These are phyloP conservation scores for Probaryconus sp. DNA, from an alignment of 1,140 invertebrate genomes.

Conservation along the genomic window DNA sequence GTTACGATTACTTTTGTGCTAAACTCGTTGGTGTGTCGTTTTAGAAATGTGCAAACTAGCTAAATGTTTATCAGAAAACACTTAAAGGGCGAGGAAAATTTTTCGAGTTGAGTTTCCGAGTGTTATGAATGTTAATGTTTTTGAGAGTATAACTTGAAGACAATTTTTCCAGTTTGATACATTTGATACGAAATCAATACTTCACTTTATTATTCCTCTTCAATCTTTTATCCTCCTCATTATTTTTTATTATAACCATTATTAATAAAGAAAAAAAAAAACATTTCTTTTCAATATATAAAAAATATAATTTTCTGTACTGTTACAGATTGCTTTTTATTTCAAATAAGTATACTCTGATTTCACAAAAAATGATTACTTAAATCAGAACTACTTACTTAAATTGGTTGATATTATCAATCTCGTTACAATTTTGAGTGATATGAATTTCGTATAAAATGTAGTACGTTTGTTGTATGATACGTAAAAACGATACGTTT, in stretches of 20 bases:
- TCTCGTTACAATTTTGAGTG: background rate
- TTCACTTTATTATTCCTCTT: no score
- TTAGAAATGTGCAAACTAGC: constrained; percentile 25
- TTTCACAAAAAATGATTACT: no score
- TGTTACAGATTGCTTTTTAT: no score
- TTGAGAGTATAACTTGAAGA: background rate
- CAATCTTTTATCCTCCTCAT: no score
- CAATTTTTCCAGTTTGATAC: background rate
- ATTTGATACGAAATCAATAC: constrained; percentile 22
- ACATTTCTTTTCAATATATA: no score
- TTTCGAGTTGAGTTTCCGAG: constrained; percentile 1
- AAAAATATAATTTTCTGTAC: no score
- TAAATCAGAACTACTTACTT: no score
- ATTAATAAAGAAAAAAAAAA: no score
- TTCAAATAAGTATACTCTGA: no score
- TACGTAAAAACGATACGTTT: constrained; percentile 20
- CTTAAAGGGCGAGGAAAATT: background rate
- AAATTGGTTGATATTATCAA: no score
- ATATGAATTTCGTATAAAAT: constrained; percentile 32
- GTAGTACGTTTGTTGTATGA: constrained; percentile 6
- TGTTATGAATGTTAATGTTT: background rate
- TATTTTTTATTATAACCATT: no score
- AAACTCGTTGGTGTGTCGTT: constrained; percentile 23
- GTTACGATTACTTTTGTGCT: no score
- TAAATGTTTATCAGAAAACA: constrained; percentile 24